Conservation (phyloP, 2,797 vertebrate genomes). For the Margarornis squamiger region DNA sequence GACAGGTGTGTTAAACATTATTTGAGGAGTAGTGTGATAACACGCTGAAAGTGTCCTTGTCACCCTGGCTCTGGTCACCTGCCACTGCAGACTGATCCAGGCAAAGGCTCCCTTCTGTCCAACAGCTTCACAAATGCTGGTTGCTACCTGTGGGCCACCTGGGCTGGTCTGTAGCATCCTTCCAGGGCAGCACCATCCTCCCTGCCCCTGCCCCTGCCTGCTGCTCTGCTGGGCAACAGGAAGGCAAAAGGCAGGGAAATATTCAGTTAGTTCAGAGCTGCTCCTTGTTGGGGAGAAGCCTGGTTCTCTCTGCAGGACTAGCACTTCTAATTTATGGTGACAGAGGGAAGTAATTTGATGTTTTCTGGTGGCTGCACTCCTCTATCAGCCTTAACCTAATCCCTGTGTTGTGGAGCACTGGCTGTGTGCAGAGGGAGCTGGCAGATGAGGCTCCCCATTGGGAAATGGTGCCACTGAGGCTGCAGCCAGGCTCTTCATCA, state of each 20-base stretch:
- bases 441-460: rapidly evolving
- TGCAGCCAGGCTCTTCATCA: neutral
- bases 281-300: neutral
- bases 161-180: neutral
- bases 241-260: neutral
- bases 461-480: rapidly evolving
- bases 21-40: neutral
- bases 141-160: neutral
- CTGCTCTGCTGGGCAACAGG: neutral
- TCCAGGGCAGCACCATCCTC: neutral
- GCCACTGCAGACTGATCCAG: neutral
- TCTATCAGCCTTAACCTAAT: neutral
- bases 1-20: rapidly evolving
- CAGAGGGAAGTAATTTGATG: neutral
- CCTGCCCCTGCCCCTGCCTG: rapidly evolving
- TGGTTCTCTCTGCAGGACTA: neutral
- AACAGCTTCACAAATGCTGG: neutral
- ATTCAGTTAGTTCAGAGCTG: neutral
- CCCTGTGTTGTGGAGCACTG: rapidly evolving
- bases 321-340: neutral
- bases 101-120: neutral
- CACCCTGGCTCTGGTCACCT: neutral
- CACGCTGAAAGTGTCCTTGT: neutral
- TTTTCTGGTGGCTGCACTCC: neutral
- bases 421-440: neutral